Percentiles rank a stretch among this genome's conserved stretches.
These are phyloP conservation scores for Chamaetylas fuelleborni DNA, from an alignment of 2,113 vertebrate genomes.

Conservation along the genomic window DNA sequence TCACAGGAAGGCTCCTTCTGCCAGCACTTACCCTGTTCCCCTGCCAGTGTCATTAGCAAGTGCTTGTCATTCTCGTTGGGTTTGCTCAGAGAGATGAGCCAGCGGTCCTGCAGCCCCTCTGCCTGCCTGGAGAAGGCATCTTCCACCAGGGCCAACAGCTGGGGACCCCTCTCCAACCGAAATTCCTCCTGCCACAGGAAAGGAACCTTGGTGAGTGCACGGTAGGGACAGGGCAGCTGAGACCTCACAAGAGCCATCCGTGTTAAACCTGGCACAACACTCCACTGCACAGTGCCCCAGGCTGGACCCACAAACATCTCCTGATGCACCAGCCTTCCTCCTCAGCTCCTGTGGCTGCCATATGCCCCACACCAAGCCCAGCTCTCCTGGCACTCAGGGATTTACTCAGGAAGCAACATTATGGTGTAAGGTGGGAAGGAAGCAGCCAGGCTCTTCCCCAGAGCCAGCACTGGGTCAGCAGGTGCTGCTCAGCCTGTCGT, in stretches of 20 bases:
- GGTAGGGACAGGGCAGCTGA: not conserved
- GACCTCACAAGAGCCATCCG: not conserved
- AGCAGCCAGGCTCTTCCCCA: not conserved
- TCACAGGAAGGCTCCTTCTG: not conserved
- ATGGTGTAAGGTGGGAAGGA: not conserved
- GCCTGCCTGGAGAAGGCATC: slow-evolving; percentile 83
- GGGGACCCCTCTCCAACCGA: slow-evolving; percentile 80
- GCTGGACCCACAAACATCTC: not conserved
- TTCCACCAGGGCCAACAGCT: slow-evolving; percentile 86
- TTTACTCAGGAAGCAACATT: not conserved
- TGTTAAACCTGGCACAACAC: not conserved
- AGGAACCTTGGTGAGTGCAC: not conserved
- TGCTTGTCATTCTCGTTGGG: slow-evolving; percentile 90
- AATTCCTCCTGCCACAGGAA: slow-evolving; percentile 84
- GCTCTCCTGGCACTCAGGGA: not conserved
- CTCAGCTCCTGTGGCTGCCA: not conserved
- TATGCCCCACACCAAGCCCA: not conserved
- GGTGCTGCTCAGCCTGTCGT: not conserved
- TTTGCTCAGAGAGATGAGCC: slow-evolving; percentile 92
- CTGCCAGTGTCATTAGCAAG: slow-evolving; percentile 89
- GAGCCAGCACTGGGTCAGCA: not conserved
- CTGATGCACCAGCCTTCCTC: not conserved
- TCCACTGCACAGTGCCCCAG: not conserved
- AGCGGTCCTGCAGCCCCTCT: slow-evolving; percentile 81
- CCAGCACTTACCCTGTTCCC: slow-evolving; percentile 81